Conservation (phyloP, 2,797 vertebrate genomes). For the Triplophysa yarkandensis region DNA sequence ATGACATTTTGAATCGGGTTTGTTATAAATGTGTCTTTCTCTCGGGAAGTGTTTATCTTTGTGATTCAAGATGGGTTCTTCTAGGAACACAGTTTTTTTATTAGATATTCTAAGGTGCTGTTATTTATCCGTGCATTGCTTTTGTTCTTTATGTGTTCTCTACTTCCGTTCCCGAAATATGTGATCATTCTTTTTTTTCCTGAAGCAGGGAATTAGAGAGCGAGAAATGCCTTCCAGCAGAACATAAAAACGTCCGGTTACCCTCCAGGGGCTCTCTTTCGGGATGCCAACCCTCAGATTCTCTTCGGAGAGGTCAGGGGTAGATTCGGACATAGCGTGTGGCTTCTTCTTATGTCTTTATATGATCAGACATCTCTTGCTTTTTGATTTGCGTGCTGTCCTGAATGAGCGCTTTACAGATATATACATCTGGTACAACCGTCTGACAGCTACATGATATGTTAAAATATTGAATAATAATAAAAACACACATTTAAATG, state of each 20-base stretch:
- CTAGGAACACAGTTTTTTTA: not conserved
- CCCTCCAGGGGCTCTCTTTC: slow-evolving; percentile 6
- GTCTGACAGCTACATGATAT: not conserved
- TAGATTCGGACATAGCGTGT: slow-evolving; percentile 14
- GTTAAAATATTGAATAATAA: not conserved
- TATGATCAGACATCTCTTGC: slow-evolving; percentile 29
- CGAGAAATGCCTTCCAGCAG: slow-evolving; percentile 10
- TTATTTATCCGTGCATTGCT: not conserved
- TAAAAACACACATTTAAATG: not conserved
- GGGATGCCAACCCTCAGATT: slow-evolving; percentile 7
- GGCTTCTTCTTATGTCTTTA: slow-evolving; percentile 26
- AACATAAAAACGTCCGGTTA: slow-evolving; percentile 5
- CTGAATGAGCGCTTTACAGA: not conserved
- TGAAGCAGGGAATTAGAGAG: not conserved
- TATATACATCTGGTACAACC: not conserved
- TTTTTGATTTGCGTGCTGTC: slow-evolving; percentile 12
- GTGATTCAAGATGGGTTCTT: slow-evolving; percentile 4
- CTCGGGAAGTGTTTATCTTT: not conserved
- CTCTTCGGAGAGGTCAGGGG: slow-evolving; percentile 24
- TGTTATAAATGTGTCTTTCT: slow-evolving; percentile 1
- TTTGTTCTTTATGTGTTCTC: not conserved
- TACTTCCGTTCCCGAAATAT: not conserved
- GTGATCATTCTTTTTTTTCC: slow-evolving; percentile 10
- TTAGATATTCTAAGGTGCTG: not conserved
- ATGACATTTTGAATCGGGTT: not conserved